phyloP scores from a whole-genome alignment of 1,140 invertebrate genomes.

The Drosophila truncata region DNA sequence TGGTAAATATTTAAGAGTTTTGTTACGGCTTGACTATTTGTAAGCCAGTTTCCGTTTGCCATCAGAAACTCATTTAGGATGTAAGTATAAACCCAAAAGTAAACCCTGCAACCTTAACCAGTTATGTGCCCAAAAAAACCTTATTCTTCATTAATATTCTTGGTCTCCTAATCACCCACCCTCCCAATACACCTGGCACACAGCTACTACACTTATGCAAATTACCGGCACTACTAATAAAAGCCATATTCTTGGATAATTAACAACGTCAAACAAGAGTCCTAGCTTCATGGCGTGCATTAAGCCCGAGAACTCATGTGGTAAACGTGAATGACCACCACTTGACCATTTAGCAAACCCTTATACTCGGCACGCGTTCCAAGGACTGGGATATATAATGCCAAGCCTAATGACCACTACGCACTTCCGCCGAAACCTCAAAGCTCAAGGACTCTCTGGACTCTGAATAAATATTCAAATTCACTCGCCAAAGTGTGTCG shows the following conservation, averaged over 20 bases:
- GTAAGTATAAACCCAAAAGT: background rate
- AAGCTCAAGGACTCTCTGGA: conserved; percentile 53
- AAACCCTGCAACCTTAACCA: background rate
- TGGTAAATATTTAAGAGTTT: background rate
- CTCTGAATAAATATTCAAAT: conserved; percentile 76
- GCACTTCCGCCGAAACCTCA: conserved; percentile 56
- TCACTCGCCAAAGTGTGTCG: conserved; percentile 56
- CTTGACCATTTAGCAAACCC: conserved; percentile 51
- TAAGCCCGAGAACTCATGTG: conserved; percentile 52
- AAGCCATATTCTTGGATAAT: conserved; percentile 50
- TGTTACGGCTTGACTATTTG: conserved; percentile 18
- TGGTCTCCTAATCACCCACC: conserved; percentile 2
- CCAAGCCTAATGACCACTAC: conserved; percentile 70
- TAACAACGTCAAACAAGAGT: conserved; percentile 35
- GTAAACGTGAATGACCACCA: conserved; percentile 42
- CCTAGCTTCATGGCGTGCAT: conserved; percentile 33
- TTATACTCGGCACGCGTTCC: conserved; percentile 49
- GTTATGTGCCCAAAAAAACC: conserved; percentile 4
- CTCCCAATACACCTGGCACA: conserved; percentile 17
- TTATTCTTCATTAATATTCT: conserved; percentile 34
- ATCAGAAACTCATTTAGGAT: conserved; percentile 35
- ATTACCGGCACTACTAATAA: conserved; percentile 26
- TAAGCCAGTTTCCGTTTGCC: conserved; percentile 30
- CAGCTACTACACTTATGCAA: conserved; percentile 60
- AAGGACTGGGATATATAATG: conserved; percentile 49